Evolutionary conservation across 2,113 vertebrate species (phyloP).

Genomic region (Crocuta crocuta): DNA sequence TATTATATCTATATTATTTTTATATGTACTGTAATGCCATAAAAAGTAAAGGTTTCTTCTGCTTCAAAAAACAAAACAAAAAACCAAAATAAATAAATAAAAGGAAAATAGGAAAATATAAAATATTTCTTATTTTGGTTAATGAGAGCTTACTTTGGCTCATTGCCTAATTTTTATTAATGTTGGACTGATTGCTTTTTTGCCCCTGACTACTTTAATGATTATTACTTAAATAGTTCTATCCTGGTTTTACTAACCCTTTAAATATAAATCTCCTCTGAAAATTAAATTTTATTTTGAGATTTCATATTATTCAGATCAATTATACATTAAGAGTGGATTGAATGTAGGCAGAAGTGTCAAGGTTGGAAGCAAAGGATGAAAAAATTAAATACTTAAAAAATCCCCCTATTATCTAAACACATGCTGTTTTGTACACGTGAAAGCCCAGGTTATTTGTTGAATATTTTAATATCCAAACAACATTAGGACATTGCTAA

Average conservation of each 20-base stretch:
- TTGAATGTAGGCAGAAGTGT: neutral
- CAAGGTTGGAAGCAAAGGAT: neutral
- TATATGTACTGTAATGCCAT: too few species aligned
- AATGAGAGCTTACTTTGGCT: neutral
- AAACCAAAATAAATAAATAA: neutral
- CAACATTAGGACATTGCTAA: neutral
- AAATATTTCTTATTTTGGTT: neutral
- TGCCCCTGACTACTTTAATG: neutral
- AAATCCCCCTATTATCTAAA: neutral
- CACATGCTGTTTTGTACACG: neutral
- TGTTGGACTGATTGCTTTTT: neutral
- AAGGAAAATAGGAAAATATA: neutral
- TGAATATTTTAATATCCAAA: neutral
- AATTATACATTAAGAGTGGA: neutral
- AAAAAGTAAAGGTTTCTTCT: too few species aligned
- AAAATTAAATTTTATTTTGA: neutral
- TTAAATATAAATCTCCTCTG: neutral
- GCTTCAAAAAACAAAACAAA: too few species aligned
- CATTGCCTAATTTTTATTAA: neutral
- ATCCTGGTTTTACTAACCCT: neutral
- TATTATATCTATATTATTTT: too few species aligned
- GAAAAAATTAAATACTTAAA: neutral
- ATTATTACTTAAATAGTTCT: neutral
- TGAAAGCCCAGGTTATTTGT: neutral
- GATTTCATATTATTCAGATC: neutral